These are phyloP conservation scores for Oryzaephilus surinamensis DNA, from an alignment of 1,140 invertebrate genomes.

Conservation along the genomic window DNA sequence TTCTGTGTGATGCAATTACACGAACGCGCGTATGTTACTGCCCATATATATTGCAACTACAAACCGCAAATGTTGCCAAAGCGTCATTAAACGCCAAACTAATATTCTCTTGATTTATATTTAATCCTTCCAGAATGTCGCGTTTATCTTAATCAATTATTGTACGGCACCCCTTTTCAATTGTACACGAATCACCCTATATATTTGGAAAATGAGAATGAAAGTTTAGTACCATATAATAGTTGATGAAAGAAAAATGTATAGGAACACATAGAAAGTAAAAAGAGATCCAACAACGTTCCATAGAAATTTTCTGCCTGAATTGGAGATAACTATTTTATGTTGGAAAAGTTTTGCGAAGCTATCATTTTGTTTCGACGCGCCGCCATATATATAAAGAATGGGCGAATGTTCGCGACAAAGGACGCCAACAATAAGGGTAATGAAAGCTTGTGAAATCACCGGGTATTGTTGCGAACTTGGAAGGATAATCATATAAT, in stretches of 20 bases:
- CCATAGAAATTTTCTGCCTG: slow-evolving; percentile 10
- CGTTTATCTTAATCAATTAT: too few species aligned
- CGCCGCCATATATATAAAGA: too few species aligned
- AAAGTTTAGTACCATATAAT: too few species aligned
- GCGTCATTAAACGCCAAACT: slow-evolving; percentile 11
- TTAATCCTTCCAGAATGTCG: slow-evolving; percentile 12
- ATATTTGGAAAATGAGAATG: too few species aligned
- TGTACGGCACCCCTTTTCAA: too few species aligned
- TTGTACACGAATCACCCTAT: too few species aligned
- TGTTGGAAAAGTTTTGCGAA: slow-evolving; percentile 16
- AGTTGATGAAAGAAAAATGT: too few species aligned
- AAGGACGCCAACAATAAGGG: slow-evolving; percentile 28
- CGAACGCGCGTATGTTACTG: too few species aligned
- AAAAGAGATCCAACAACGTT: too few species aligned
- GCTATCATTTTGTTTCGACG: slow-evolving; percentile 19
- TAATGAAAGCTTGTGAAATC: slow-evolving; percentile 33
- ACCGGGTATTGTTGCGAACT: slow-evolving; percentile 31
- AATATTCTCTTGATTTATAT: slow-evolving; percentile 13
- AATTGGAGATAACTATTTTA: slow-evolving; percentile 19
- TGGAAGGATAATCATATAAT: slow-evolving; percentile 30
- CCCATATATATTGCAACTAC: too few species aligned
- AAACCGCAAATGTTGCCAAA: slow-evolving; percentile 11
- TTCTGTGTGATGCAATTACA: too few species aligned
- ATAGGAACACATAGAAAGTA: too few species aligned
- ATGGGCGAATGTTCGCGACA: slow-evolving; percentile 20